Percentiles rank a stretch among this genome's conserved stretches.
Conservation (phyloP, 2,113 vertebrate genomes). For the Pao palembangensis region DNA sequence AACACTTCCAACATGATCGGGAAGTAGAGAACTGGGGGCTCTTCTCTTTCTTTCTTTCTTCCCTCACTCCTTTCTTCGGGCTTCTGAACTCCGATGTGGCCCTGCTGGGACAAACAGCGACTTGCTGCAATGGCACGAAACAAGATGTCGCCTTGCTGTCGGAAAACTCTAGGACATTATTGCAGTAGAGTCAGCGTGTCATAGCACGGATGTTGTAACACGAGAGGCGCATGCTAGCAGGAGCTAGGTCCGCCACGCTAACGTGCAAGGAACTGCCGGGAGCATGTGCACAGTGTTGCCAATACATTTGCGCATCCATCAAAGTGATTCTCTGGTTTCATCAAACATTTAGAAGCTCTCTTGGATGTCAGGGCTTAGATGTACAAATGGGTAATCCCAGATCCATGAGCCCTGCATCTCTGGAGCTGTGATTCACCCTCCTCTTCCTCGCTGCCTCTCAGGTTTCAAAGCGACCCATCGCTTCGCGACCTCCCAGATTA, state of each 20-base stretch:
- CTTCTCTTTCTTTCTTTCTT: constrained; percentile 37
- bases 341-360: constrained; percentile 58
- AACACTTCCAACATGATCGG: constrained; percentile 11
- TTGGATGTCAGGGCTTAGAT: constrained; percentile 54
- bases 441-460: constrained; percentile 52
- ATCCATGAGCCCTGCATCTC: constrained; percentile 39
- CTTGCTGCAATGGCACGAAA: too few relatives aligned
- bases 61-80: neutral
- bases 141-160: neutral
- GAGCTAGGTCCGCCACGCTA: constrained; percentile 9
- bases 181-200: too few relatives aligned
- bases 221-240: neutral
- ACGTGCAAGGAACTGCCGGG: constrained; percentile 45
- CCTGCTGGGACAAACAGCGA: constrained; percentile 4
- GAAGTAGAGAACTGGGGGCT: constrained; percentile 42
- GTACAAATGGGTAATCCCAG: constrained; percentile 57
- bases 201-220: too few relatives aligned
- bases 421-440: constrained; percentile 43
- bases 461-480: constrained; percentile 58
- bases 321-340: constrained; percentile 59
- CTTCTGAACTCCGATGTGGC: constrained; percentile 25
- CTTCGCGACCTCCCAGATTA: constrained; percentile 58
- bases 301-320: constrained; percentile 48
- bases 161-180: too few relatives aligned
- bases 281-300: constrained; percentile 28